A percentile compares a stretch with the other conserved stretches of the same genome.
phyloP scores from a whole-genome alignment of 2,113 vertebrate species.

The human (Homo sapiens) region DNA sequence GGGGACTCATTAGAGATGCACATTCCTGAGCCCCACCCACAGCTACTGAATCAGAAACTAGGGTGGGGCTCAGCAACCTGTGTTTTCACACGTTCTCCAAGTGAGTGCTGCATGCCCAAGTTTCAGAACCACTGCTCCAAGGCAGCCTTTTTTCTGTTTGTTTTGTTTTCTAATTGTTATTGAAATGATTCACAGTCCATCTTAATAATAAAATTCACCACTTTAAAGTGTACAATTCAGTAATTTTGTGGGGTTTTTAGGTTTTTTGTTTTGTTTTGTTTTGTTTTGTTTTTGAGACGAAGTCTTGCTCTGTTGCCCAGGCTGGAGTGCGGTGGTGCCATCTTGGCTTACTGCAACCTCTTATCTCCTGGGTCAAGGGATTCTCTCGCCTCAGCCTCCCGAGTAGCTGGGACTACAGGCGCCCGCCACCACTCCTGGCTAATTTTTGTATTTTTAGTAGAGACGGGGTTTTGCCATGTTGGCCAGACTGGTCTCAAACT shows the following conservation, averaged over 20 bases:
- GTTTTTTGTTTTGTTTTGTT: too few species aligned
- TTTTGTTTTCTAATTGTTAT: neutral
- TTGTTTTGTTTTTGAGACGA: too few species aligned
- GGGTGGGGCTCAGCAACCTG: rapidly evolving
- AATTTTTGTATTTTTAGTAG: too few species aligned
- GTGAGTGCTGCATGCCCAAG: rapidly evolving
- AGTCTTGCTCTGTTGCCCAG: too few species aligned
- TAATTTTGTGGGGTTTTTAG: neutral
- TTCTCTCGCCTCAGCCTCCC: too few species aligned
- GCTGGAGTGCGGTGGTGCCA: too few species aligned
- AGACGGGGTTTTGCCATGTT: too few species aligned
- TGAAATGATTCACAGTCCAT: neutral
- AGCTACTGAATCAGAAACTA: neutral
- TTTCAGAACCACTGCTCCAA: neutral
- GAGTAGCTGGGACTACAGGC: too few species aligned
- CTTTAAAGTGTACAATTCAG: neutral
- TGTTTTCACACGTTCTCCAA: neutral
- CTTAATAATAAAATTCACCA: neutral
- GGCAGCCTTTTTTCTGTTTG: neutral
- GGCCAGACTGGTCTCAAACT: too few species aligned
- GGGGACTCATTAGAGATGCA: neutral
- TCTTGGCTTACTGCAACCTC: too few species aligned
- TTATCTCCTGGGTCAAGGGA: too few species aligned
- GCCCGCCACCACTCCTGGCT: too few species aligned
- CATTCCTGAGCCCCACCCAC: neutral